A percentile compares a stretch with the other conserved stretches of the same genome.
Evolutionary conservation across 2,113 vertebrate genomes (phyloP).

Genomic region (Myrmecobius fasciatus): DNA sequence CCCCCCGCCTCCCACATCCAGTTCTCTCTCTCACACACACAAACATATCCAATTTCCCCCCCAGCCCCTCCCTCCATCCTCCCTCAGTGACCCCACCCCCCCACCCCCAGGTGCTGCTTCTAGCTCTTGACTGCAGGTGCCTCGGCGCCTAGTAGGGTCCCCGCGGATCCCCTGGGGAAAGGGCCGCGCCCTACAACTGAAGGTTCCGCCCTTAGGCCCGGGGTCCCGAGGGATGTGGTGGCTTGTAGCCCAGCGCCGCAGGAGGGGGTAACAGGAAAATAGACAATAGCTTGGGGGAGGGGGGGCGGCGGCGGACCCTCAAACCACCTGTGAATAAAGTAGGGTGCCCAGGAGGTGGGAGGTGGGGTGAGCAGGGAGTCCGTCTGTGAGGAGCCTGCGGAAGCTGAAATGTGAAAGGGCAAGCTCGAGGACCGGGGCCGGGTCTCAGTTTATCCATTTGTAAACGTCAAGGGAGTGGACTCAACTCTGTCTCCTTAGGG

Average conservation of each 20-base stretch:
- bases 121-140: not conserved
- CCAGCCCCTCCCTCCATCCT: not conserved
- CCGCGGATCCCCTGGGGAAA: not conserved
- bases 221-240: not conserved
- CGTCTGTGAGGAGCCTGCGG: no score
- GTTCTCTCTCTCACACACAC: no score
- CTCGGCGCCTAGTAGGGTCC: not conserved
- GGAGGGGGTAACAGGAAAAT: not conserved
- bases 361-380: no score
- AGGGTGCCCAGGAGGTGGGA: no score
- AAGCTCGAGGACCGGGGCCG: no score
- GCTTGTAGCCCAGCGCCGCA: not conserved
- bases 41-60: no score
- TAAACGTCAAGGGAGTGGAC: not conserved
- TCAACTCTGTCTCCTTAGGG: not conserved
- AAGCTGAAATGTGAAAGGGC: not conserved
- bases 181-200: not conserved
- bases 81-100: no score
- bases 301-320: not conserved
- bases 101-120: accelerated
- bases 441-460: not conserved
- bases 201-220: not conserved
- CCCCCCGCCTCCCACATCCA: no score
- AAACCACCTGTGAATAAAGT: no score
- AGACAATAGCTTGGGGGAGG: accelerated